Evolutionary conservation across 2,113 vertebrate species (phyloP), one percentile per base, ranked within the genome.

Genomic region (Sciurus niger): DNA sequence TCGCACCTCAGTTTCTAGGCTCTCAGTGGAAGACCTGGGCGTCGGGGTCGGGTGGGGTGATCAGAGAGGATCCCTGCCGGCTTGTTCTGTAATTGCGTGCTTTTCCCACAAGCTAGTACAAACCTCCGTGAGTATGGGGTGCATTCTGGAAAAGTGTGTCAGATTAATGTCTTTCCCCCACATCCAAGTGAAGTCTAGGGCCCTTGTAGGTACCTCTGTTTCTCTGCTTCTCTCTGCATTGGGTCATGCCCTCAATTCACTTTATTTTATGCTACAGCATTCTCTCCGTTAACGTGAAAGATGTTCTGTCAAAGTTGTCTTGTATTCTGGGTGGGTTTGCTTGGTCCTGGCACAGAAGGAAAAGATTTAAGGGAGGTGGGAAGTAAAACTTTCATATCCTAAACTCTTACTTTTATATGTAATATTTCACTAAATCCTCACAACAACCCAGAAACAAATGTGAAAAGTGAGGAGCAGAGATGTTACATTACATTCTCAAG

Each of bases 81-180:
- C 53, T 67, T 13, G n/a, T 34, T 48, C 84, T 48, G 1, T 51
- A 13, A 46, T 79, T 65, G 32, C 32, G 43, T 68, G 55, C 48
- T 78, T 60, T 90, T 2, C 53, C 68, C 63, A 43, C 85, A 70
- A 67, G 83, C 25, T n/a, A 46, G 89, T 17, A 37, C 60, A 17
- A 46, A 78, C 58, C 97, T 65, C 7, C 43, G 4, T 14, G 92
- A 88, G 88, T 20, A 43, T 84, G 58, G 58, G 58, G n/a, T 16
- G 93, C 83, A 6, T 2, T 79, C 83, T 87, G 65, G 40, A 77
- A 40, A 94, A 97, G 97, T 92, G 82, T 95, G 95, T 94, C 94
- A 91, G 73, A 32, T 63, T 28, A 10, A 67, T 94, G 68, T 74
- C 78, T 84, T 53, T 89, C 85, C 43, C 68, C n/a, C 46, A 76